Evolutionary conservation across 2,113 vertebrate genomes (phyloP), one percentile per base, ranked within the genome.

Genomic region (Piprites chloris): DNA sequence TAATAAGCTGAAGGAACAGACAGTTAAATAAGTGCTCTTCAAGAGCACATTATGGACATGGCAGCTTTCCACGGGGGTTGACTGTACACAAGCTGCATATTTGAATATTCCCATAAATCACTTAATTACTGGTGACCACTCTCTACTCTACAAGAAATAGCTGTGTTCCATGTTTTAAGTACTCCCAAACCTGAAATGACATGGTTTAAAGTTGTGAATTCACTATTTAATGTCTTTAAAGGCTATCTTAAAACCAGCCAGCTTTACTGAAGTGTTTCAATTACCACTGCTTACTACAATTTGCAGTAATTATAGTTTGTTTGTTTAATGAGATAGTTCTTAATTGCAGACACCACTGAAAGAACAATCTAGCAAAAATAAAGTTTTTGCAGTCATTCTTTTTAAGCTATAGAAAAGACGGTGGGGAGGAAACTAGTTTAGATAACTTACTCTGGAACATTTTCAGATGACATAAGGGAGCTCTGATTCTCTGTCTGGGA

Each of bases 251-350:
- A 96, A 97, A 74, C 89, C 93, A 96, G 78, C 81, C 90, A 94
- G 85, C 88, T 97, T 97, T 96, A 95, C 85, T 71, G 74, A 97
- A 97, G 86, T 73, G 35, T 97, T 96, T 97, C 87, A 97, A 95
- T 98, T 98, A 96, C 91, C 86, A 81, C 85, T 95, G 93, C 96
- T 98, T 97, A 97, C 94, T 89, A 97, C 89, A 97, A 97, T 98
- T 98, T 98, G 87, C 91, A 96, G 93, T 97, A 98, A 98, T 98
- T 98, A 97, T 71, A 97, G 95, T 97, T 98, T 97, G 95, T 97
- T 98, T 97, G 97, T 97, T 97, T 96, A 98, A 96, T 92, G 83
- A 98, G 93, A 95, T 96, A 63, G 88, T 87, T 96, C 95, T 97
- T 98, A 98, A 98, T 97, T 98, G 98, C 96, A 98, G 97, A 96